phyloP scores from a whole-genome alignment of 1,140 invertebrate species.

The Thaumetopoea pityocampa region DNA sequence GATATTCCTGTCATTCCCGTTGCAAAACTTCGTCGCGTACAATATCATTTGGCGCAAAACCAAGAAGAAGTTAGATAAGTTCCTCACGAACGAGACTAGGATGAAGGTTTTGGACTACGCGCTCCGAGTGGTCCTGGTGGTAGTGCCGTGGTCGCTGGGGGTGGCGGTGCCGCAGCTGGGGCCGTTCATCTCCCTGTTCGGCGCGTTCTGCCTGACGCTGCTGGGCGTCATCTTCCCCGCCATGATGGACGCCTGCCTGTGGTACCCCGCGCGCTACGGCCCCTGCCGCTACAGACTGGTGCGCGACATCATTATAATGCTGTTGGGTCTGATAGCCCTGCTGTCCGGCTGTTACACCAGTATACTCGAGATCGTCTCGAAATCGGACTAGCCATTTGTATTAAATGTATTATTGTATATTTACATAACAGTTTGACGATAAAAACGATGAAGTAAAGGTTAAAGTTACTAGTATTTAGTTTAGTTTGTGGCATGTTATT shows the following conservation, averaged over 20 bases:
- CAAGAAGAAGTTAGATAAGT: constrained; percentile 69
- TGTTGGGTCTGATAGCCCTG: constrained; percentile 68
- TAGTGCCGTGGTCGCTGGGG: constrained; percentile 84
- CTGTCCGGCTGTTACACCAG: constrained; percentile 71
- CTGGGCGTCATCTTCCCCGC: constrained; percentile 90
- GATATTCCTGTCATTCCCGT: constrained; percentile 89
- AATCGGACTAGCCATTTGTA: too few species aligned
- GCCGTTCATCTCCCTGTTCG: constrained; percentile 90
- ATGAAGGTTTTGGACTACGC: constrained; percentile 77
- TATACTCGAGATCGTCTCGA: constrained; percentile 53
- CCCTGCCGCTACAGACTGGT: constrained; percentile 55
- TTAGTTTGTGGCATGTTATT: too few species aligned
- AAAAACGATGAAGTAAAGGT: too few species aligned
- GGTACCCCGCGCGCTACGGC: constrained; percentile 74
- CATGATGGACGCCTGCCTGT: constrained; percentile 84
- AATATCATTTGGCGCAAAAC: constrained; percentile 84
- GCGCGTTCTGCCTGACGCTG: constrained; percentile 87
- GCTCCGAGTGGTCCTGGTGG: constrained; percentile 71
- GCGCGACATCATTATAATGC: constrained; percentile 77
- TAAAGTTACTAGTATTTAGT: too few species aligned
- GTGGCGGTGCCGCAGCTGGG: constrained; percentile 85
- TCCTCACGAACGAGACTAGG: constrained; percentile 30
- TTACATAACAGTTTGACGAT: too few species aligned
- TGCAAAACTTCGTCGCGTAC: constrained; percentile 93
- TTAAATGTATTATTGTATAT: too few species aligned